Percentiles rank a stretch among this genome's conserved stretches.
Evolutionary conservation across 2,113 vertebrate genomes (phyloP).

Genomic region (Macrotus californicus): DNA sequence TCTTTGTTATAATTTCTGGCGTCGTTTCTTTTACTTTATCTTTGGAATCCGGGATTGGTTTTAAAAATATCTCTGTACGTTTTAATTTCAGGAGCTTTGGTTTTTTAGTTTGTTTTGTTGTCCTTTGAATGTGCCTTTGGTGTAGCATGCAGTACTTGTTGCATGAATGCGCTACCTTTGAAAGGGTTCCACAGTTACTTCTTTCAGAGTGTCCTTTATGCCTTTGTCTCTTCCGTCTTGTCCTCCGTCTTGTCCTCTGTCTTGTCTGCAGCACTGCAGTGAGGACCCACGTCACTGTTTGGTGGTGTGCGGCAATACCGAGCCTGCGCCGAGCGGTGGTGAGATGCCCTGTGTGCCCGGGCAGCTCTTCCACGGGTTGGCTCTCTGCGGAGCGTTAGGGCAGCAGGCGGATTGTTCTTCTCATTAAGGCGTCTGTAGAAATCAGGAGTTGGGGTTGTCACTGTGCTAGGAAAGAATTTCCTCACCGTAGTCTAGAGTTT

Average conservation of each 20-base stretch:
- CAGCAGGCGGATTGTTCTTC: background rate
- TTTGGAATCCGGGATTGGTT: background rate
- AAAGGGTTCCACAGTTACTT: background rate
- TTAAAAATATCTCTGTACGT: background rate
- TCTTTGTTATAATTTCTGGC: conserved; percentile 6
- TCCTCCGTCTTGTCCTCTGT: too few relatives aligned
- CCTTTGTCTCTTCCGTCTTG: background rate
- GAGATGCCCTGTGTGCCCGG: background rate
- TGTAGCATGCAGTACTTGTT: conserved; percentile 26
- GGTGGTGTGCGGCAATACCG: background rate
- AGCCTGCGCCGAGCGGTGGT: background rate
- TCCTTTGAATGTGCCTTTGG: background rate
- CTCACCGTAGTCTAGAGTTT: background rate
- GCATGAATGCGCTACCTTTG: background rate
- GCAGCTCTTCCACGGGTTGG: background rate
- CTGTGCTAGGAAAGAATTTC: background rate
- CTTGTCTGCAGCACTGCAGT: background rate
- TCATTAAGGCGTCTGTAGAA: background rate
- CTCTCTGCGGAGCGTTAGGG: background rate
- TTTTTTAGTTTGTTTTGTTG: background rate
- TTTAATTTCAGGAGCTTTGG: background rate
- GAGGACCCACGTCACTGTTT: background rate
- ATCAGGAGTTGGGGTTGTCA: background rate
- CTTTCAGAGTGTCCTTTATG: background rate
- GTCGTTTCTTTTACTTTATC: conserved; percentile 1